A percentile compares a stretch with the other conserved stretches of the same genome.
Evolutionary conservation across 2,888 invertebrate genomes (phyloP).

Genomic region (Scaptomyza caliginosa): DNA sequence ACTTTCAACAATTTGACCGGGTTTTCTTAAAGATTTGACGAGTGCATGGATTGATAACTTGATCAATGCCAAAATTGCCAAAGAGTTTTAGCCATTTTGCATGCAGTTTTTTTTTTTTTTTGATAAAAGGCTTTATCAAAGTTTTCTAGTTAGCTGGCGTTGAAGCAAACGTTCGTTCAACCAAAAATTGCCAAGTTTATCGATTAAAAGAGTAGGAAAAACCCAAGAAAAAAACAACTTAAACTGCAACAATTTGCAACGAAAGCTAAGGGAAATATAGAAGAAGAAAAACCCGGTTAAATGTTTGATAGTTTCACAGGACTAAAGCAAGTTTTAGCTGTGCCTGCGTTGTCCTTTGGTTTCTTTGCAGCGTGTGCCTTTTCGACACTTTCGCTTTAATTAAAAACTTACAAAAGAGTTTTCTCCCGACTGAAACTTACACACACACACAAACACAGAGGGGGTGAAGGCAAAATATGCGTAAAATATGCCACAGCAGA

Average conservation of each 20-base stretch:
- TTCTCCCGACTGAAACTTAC: slow-evolving; percentile 13
- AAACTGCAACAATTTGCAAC: slow-evolving; percentile 65
- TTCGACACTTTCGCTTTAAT: slow-evolving; percentile 76
- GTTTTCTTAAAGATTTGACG: slow-evolving; percentile 27
- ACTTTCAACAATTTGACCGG: slow-evolving; percentile 6
- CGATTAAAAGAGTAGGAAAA: slow-evolving; percentile 50
- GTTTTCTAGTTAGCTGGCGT: slow-evolving; percentile 65
- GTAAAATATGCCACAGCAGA: slow-evolving; percentile 65
- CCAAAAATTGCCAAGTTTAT: slow-evolving; percentile 67
- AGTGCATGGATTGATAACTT: slow-evolving; percentile 50
- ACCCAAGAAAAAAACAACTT: slow-evolving; percentile 24
- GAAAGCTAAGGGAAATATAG: too few relatives aligned
- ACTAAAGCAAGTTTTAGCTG: slow-evolving; percentile 10
- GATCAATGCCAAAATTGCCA: slow-evolving; percentile 52
- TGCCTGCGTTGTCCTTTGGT: slow-evolving; percentile 17
- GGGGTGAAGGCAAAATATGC: slow-evolving; percentile 37
- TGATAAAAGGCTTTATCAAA: slow-evolving; percentile 27
- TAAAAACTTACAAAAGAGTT: slow-evolving; percentile 72
- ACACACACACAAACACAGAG: neutral
- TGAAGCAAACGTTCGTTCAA: slow-evolving; percentile 30
- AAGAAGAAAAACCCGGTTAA: slow-evolving; percentile 14
- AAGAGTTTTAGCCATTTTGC: slow-evolving; percentile 8
- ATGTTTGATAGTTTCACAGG: slow-evolving; percentile 16
- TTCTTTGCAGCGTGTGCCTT: slow-evolving; percentile 62
- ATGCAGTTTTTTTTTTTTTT: slow-evolving; percentile 4